Percentiles rank a stretch among this genome's conserved stretches.
Conservation (phyloP, 2,888 invertebrate genomes). For the Leptopilina drosophilae region DNA sequence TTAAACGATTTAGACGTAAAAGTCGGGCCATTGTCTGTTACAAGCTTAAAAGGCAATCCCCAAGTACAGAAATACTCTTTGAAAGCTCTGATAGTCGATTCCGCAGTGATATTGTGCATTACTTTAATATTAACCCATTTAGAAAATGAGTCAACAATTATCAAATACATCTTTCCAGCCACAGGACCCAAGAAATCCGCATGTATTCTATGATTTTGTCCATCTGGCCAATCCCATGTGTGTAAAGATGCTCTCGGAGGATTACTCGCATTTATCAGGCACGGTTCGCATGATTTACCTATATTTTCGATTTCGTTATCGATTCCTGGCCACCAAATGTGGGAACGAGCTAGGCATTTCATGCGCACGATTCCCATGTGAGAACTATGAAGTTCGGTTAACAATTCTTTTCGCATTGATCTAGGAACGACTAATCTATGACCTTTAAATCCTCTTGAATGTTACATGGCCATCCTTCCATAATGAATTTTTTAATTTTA, state of each 20-base stretch:
- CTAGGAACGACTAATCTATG: too few relatives aligned
- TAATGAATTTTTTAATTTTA: too few relatives aligned
- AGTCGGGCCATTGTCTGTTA: conserved; percentile 57
- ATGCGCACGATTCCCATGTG: too few relatives aligned
- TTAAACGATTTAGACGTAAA: conserved; percentile 47
- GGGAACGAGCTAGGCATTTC: too few relatives aligned
- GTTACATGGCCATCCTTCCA: too few relatives aligned
- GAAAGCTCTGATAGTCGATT: conserved; percentile 49
- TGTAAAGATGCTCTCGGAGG: conserved; percentile 50
- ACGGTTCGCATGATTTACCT: conserved; percentile 52
- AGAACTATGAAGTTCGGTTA: too few relatives aligned
- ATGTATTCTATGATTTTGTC: conserved; percentile 54
- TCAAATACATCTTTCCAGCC: conserved; percentile 54
- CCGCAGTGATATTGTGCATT: conserved; percentile 51
- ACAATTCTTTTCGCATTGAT: too few relatives aligned
- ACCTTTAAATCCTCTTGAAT: too few relatives aligned
- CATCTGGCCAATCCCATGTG: conserved; percentile 58
- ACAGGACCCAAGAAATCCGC: conserved; percentile 36
- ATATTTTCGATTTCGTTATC: too few relatives aligned
- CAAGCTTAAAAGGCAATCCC: conserved; percentile 53
- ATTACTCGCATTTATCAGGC: conserved; percentile 51
- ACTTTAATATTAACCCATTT: conserved; percentile 58
- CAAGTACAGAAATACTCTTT: conserved; percentile 54
- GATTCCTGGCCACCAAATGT: too few relatives aligned
- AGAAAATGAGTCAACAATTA: conserved; percentile 56